Base-by-base conservation (phyloP, 2,888 invertebrate species). In the Eudiplozoon nipponicum region DNA sequence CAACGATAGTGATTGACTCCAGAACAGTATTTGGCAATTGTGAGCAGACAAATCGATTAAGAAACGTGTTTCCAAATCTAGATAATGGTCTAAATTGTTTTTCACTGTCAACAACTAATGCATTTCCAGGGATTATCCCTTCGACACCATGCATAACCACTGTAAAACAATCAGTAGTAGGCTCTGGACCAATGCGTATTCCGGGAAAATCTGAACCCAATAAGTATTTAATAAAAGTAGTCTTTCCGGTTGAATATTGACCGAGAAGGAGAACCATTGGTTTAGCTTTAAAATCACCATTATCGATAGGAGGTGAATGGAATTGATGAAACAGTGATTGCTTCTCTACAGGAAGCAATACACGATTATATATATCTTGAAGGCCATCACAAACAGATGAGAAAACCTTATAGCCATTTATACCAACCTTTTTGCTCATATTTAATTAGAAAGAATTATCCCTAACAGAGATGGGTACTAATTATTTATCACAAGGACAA, bases 51-150 rank as follows among this genome's bases (percentile, higher is more conserved):
- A 94, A 76, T 18, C 71, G 68, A 1, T 86, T 86, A 59, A 86
- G 86, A 59, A 90, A 90, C 28, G 84, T 76, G 61, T 94, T 94
- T 45, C 94, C 94, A 61, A 90, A 94, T 61, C 81, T 84, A 46
- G 77, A 76, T 21, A 59, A 49, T 4, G 84, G 86, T 60, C 90
- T 86, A 58, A 94, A 76, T 40, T 86, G 69, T 60, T 50, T 76
- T 54, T 77, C 77, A 1, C 84, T 76, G 59, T 94, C 90, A 17
- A 90, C 86, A 15, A 94, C 90, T 44, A 90, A 67, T 22, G 90
- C 90, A 62, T 90, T 90, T 46, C 90, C 86, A 21, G 45, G 45
- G 1, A 46, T 34, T 2, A 38, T 23, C 4, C 7, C 21, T 13
- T 37, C 18, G 26, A 47, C 47, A n/a, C 44, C 45, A 38, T 48